Evolutionary conservation across 1,140 invertebrate species (phyloP).

Genomic region (Battus philenor): DNA sequence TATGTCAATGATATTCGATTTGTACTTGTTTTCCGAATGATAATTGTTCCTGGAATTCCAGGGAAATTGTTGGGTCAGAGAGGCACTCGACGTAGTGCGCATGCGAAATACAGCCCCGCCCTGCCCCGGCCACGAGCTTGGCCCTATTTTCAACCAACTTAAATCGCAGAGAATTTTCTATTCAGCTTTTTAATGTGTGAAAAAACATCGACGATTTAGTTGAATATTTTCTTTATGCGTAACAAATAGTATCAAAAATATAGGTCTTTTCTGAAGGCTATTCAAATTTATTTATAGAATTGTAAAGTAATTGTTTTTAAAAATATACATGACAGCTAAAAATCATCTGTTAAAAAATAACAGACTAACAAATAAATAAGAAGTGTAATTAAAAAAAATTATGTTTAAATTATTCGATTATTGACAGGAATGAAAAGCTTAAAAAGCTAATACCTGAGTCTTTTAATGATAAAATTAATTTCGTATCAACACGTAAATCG

Average conservation of each 20-base stretch:
- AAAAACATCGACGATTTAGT: neutral
- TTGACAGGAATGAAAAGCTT: too few species aligned
- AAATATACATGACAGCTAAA: neutral
- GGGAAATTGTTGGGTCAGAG: slow-evolving; percentile 28
- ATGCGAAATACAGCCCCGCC: slow-evolving; percentile 56
- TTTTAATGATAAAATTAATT: too few species aligned
- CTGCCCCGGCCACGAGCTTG: slow-evolving; percentile 42
- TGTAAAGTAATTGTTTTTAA: neutral
- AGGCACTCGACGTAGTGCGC: slow-evolving; percentile 32
- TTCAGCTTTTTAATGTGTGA: slow-evolving; percentile 5
- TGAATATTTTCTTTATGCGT: neutral
- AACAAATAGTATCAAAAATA: neutral
- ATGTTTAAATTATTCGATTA: too few species aligned
- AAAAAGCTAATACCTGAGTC: too few species aligned
- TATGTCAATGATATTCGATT: slow-evolving; percentile 15
- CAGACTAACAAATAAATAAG: neutral
- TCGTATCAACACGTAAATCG: too few species aligned
- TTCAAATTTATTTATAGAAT: neutral
- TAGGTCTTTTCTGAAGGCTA: too few species aligned
- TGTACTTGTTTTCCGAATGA: slow-evolving; percentile 1
- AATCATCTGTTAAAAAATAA: neutral
- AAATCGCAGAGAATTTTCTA: neutral
- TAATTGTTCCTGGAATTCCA: slow-evolving; percentile 44
- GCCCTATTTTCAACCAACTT: slow-evolving; percentile 26
- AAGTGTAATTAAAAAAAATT: too few species aligned